Base-by-base conservation (phyloP, 2,888 invertebrate species). In the Drosophila niveifrons region DNA sequence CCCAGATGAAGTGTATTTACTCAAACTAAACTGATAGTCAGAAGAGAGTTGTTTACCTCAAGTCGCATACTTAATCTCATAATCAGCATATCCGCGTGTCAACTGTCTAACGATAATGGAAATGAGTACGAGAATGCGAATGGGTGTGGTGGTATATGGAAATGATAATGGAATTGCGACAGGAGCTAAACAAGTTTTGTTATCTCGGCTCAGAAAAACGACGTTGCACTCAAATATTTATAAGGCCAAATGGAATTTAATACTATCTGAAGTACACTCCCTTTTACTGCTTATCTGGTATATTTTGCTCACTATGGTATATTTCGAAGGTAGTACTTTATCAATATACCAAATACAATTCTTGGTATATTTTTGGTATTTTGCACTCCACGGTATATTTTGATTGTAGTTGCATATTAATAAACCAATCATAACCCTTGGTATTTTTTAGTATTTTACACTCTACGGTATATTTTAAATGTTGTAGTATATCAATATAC, bases 91-190 rank as follows among this genome's bases (percentile, higher is more conserved):
- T 34, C 43, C 44, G n/a, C 10, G 23, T 34, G 7, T 2, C n/a
- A 23, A 44, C 31, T 23, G 31, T 44, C 31, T 56, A 56, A 56
- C 44, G 55, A 56, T 23, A 23, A 23, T 23, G 23, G 23, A 6
- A 23, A 23, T 23, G 43, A 43, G 29, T 53, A 23, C 23, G 53
- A 41, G 41, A 53, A 53, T 41, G 28, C 2, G 23, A 36, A 39
- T 8, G 39, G 39, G 9, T 46, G 34, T 46, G 56, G 31, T 34
- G 13, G 44, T 18, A 41, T 50, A 50, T 34, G 13, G 43, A 18
- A 41, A 47, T 46, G 53, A 55, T 56, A 73, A 76, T 78, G 63
- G 52, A 71, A 73, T 71, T 65, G 71, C 75, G 65, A 59, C 55
- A 67, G 62, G n/a, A 66, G 62, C 64, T 44, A 70, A 74, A 64